phyloP scores from a whole-genome alignment of 2,113 vertebrate species.

The Typhlomys cinereus region DNA sequence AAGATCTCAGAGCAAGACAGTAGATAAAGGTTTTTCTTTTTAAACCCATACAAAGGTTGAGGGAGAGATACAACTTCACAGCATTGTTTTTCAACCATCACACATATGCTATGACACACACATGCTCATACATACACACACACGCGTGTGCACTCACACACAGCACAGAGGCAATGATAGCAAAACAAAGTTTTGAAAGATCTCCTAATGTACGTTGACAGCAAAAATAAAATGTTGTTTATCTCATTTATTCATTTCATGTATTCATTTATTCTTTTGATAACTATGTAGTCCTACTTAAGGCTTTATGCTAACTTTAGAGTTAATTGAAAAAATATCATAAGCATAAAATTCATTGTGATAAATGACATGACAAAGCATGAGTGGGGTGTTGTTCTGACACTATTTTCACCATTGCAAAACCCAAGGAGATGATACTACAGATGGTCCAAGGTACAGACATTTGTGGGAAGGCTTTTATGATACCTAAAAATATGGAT shows the following conservation, averaged over 20 bases:
- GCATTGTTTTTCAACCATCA: too few relatives aligned
- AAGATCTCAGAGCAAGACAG: too few relatives aligned
- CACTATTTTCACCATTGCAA: too few relatives aligned
- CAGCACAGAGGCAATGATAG: too few relatives aligned
- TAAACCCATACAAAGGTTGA: too few relatives aligned
- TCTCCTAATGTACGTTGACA: neutral
- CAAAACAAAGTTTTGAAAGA: neutral
- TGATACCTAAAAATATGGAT: neutral
- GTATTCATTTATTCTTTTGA: neutral
- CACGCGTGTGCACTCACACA: too few relatives aligned
- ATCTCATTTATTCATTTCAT: neutral
- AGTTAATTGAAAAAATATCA: neutral
- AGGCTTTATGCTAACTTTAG: neutral
- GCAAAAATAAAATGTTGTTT: neutral
- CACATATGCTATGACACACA: too few relatives aligned
- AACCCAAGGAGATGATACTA: neutral
- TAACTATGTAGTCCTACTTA: neutral
- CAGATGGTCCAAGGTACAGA: neutral
- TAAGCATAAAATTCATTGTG: neutral
- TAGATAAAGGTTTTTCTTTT: too few relatives aligned
- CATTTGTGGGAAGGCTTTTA: neutral
- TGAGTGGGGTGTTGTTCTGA: neutral
- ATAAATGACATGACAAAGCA: neutral
- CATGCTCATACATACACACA: too few relatives aligned
- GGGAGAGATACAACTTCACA: too few relatives aligned